These are phyloP conservation scores for Melitaea cinxia DNA, from an alignment of 1,140 invertebrate genomes.

Conservation along the genomic window DNA sequence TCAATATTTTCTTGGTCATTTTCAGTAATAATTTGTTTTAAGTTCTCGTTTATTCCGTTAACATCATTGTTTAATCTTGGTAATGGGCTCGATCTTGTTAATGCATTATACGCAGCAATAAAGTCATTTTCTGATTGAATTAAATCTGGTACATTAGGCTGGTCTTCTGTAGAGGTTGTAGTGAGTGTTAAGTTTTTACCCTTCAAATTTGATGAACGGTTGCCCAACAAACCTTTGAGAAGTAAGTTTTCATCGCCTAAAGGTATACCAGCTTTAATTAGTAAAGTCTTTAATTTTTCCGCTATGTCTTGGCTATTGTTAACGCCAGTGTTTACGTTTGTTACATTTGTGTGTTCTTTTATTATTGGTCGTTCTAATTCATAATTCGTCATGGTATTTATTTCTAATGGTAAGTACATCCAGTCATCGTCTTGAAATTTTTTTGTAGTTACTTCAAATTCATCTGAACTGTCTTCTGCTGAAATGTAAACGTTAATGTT, in stretches of 20 bases:
- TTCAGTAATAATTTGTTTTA: neutral
- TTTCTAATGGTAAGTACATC: conserved; percentile 72
- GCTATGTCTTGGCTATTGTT: conserved; percentile 52
- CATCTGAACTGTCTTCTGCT: conserved; percentile 78
- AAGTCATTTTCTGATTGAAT: conserved; percentile 75
- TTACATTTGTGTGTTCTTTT: conserved; percentile 35
- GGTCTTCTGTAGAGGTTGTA: conserved; percentile 12
- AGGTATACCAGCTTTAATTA: conserved; percentile 59
- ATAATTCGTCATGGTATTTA: conserved; percentile 42
- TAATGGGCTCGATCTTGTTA: conserved; percentile 64
- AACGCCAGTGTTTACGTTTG: conserved; percentile 36
- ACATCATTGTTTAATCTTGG: conserved; percentile 42
- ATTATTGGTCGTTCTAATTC: conserved; percentile 32
- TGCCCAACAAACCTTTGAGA: conserved; percentile 55
- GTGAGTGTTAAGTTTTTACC: neutral
- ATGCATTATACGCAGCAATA: conserved; percentile 73
- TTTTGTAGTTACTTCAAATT: conserved; percentile 63
- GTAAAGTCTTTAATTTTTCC: conserved; percentile 55
- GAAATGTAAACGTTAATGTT: conserved; percentile 76
- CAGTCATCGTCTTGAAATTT: conserved; percentile 71
- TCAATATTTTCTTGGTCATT: neutral
- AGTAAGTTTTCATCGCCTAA: conserved; percentile 58
- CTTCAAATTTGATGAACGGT: conserved; percentile 77
- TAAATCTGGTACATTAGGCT: conserved; percentile 50
- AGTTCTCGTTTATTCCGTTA: neutral